Percentiles rank a stretch among this genome's conserved stretches.
Conservation (phyloP, 2,888 invertebrate species). For the Macrophya annulata region DNA sequence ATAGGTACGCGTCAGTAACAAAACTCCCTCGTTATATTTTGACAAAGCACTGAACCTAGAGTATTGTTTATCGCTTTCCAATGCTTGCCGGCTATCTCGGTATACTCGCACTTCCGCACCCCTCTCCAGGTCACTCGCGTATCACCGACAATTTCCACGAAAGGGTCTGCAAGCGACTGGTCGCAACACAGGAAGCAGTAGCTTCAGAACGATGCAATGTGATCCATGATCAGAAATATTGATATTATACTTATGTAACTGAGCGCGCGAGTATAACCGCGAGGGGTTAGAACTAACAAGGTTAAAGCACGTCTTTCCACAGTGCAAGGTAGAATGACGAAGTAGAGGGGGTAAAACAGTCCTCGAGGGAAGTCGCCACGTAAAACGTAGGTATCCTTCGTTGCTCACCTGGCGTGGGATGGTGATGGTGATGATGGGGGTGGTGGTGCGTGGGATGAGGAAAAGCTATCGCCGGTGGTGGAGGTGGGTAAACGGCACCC, state of each 20-base stretch:
- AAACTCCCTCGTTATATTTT: slow-evolving; percentile 20
- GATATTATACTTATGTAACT: background rate
- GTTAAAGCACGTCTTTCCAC: slow-evolving; percentile 1
- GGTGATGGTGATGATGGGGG: slow-evolving; percentile 67
- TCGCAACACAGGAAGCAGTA: slow-evolving; percentile 1
- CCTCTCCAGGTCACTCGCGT: background rate
- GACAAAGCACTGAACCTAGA: slow-evolving; percentile 27
- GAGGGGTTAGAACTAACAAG: background rate
- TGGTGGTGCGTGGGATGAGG: slow-evolving; percentile 74
- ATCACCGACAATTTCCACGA: slow-evolving; percentile 11
- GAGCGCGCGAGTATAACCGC: background rate
- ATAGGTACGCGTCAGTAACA: background rate
- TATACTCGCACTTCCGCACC: background rate
- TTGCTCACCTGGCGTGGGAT: slow-evolving; percentile 68
- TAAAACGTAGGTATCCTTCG: slow-evolving; percentile 36
- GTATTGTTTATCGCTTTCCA: slow-evolving; percentile 5
- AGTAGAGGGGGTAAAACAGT: background rate
- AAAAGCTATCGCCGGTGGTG: slow-evolving; percentile 71
- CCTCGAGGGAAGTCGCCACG: slow-evolving; percentile 26
- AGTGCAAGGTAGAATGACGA: background rate
- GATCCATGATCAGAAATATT: background rate
- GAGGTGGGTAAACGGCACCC: slow-evolving; percentile 75
- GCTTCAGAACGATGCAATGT: background rate
- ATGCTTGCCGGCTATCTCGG: slow-evolving; percentile 2
- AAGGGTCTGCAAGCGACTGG: background rate